Conservation (phyloP, 2,797 vertebrate genomes). For the Enteromius trimaculatus region DNA sequence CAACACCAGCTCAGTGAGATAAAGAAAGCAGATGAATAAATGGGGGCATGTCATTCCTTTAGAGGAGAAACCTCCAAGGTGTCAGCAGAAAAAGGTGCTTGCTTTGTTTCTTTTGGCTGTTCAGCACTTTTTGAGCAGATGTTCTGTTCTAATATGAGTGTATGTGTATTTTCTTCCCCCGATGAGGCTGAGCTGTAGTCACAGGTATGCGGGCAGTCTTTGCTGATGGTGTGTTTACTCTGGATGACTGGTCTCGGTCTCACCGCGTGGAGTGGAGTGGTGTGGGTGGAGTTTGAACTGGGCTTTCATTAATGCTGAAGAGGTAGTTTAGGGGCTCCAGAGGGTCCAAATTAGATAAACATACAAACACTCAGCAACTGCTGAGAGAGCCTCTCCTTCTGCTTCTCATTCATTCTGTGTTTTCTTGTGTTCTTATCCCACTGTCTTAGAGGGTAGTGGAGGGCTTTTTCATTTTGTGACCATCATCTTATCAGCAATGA, state of each 20-base stretch:
- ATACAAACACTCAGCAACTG: slow-evolving; percentile 27
- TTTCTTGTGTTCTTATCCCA: not conserved
- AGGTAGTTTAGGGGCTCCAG: slow-evolving; percentile 23
- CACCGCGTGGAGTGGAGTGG: not conserved
- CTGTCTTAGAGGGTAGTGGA: not conserved
- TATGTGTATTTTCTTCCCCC: not conserved
- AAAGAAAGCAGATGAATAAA: slow-evolving; percentile 43
- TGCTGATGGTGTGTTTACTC: slow-evolving; percentile 56
- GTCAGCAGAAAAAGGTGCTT: slow-evolving; percentile 71
- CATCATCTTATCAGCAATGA: not conserved
- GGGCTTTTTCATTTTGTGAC: not conserved
- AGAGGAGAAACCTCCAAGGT: slow-evolving; percentile 60
- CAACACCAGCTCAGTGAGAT: slow-evolving; percentile 54
- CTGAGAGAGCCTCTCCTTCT: slow-evolving; percentile 11
- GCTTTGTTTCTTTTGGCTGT: slow-evolving; percentile 70
- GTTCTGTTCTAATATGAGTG: slow-evolving; percentile 49
- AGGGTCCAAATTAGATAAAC: slow-evolving; percentile 41
- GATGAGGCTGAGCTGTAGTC: slow-evolving; percentile 33
- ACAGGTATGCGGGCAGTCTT: slow-evolving; percentile 35
- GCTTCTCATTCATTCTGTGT: slow-evolving; percentile 3
- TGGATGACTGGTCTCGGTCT: slow-evolving; percentile 21
- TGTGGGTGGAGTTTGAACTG: slow-evolving; percentile 8
- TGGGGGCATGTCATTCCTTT: slow-evolving; percentile 67
- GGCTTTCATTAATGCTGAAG: slow-evolving; percentile 42
- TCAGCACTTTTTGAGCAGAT: slow-evolving; percentile 70